Base-by-base conservation (phyloP, 2,797 vertebrate species). In the Melopsittacus undulatus region DNA sequence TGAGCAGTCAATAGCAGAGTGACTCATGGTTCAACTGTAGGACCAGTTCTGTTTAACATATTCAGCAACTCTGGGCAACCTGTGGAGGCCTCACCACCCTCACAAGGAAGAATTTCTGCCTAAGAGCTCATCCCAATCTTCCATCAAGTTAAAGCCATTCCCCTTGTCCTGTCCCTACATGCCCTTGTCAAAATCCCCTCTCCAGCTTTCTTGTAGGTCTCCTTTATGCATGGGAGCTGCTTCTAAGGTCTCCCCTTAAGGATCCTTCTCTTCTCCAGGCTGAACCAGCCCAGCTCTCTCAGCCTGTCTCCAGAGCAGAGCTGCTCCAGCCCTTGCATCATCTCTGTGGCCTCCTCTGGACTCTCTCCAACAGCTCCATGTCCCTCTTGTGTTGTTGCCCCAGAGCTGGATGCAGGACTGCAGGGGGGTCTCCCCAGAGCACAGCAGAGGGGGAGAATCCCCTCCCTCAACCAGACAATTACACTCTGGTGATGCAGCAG, bases 1-100 rank as follows among this genome's bases (percentile, higher is more conserved):
- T 3, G 6, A 24, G 21, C 2, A 0, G 10, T 10, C 43, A 66
- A 17, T 24, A 32, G 29, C 0, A 0, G 20, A 34, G n/a, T 40
- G 78, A 26, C 38, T 52, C 30, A 29, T 9, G 15, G 19, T 4
- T 84, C 26, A 27, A 1, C 52, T 8, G 12, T 36, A 46, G 10
- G 13, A 18, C 21, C 22, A 46, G 8, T 46, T 7, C 46, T 27
- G 5, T 27, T 52, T 52, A 54, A 17, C 19, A 13, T 3, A 3
- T 27, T 78, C 21, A 23, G 21, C 13, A 56, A 9, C 20, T n/a
- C 36, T 36, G 36, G 36, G 36, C 36, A 36, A 36, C 36, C 36
- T 36, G 36, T 36, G 36, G n/a, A 32, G 32, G 32, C 32, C 9
- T 56, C 32, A 56, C 32, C 54, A n/a, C 32, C 32, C 32, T n/a